Evolutionary conservation across 2,888 invertebrate species (phyloP), one percentile per base, ranked within the genome.

Genomic region (Tryphoninae sp.): DNA sequence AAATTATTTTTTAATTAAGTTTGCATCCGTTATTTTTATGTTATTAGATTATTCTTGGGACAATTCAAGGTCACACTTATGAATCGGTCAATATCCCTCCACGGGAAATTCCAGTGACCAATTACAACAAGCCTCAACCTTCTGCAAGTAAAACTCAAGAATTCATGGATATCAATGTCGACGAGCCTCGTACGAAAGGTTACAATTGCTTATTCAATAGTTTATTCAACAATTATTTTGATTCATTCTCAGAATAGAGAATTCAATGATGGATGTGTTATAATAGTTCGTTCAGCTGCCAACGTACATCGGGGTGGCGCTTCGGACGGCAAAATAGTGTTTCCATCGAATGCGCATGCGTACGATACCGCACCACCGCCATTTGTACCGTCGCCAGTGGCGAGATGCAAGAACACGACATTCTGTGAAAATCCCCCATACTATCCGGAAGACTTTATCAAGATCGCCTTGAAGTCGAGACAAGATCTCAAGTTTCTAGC

Each of bases 381-480:
- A 16, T 82, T 65, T 19, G 42, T 64, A 9, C 49, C 73, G 1
- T 67, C 26, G 53, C 72, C 61, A 1, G 82, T 74, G 13, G 82
- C 87, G 1, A 22, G 8, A 11, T 90, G 90, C 45, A 61, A 81
- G 8, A 87, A 84, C 1, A 59, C 81, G 1, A 89, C 88, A 0
- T 90, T 84, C 69, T 90, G 90, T 67, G 89, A 90, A 72, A 61
- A 84, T 3, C 82, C 83, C 3, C 40, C 78, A 4, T 51, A 82
- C 33, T 90, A 90, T 81, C 91, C 90, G 0, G 81, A 74, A n/a
- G 82, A 87, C 2, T 68, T 86, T 23, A 83, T 90, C 9, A 87
- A 85, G 59, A 69, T 45, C 13, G 86, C 86, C 9, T 65, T 90
- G 8, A 80, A 77, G 23, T 75, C 51, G n/a, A 86, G 87, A 61